Evolutionary conservation across 2,113 vertebrate genomes (phyloP).

Genomic region (Odontophorus gujanensis): DNA sequence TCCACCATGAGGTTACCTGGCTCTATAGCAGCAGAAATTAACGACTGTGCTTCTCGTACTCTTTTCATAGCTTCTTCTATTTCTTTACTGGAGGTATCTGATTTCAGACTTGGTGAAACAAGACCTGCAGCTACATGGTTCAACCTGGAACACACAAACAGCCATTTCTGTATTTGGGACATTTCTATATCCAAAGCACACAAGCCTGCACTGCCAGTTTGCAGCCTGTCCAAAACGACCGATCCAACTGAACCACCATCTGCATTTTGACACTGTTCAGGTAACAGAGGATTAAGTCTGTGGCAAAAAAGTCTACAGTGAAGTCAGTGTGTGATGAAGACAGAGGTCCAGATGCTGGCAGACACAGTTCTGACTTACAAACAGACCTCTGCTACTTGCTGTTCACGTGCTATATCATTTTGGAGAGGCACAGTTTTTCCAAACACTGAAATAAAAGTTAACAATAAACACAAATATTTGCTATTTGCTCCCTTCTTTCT

Average conservation of each 20-base stretch:
- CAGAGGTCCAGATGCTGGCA: background rate
- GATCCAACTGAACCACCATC: no score
- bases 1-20: constrained; percentile 81
- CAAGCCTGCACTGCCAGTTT: rapidly evolving
- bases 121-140: constrained; percentile 93
- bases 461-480: background rate
- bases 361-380: rapidly evolving
- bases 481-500: background rate
- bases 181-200: rapidly evolving
- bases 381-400: background rate
- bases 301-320: background rate
- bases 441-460: background rate
- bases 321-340: background rate
- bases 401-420: rapidly evolving
- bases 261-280: background rate
- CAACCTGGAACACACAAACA: constrained; percentile 77
- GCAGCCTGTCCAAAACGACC: background rate
- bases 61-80: constrained; percentile 99
- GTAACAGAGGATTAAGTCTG: no score
- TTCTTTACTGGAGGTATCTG: constrained; percentile 95
- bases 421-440: background rate
- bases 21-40: constrained; percentile 98
- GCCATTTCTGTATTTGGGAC: rapidly evolving
- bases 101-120: constrained; percentile 90
- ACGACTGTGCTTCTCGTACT: constrained; percentile 95